Percentiles rank a stretch among this genome's conserved stretches.
These are phyloP conservation scores for Ophion costatus DNA, from an alignment of 2,888 invertebrate genomes.

Conservation along the genomic window DNA sequence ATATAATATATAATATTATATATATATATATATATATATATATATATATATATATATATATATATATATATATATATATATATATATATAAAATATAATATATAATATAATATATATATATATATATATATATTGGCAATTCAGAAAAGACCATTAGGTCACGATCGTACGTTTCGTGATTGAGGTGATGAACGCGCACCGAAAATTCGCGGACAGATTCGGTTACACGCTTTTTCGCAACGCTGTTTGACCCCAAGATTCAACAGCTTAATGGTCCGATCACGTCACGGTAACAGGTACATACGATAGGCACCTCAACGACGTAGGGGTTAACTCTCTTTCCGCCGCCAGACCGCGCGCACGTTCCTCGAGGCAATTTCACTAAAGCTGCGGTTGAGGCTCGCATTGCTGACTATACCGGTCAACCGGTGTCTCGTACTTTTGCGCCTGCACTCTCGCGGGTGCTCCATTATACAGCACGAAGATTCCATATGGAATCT, in stretches of 20 bases:
- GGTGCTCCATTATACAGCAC: no score
- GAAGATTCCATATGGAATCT: no score
- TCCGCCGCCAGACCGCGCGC: neutral
- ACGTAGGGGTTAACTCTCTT: conserved; percentile 31
- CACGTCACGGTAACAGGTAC: conserved; percentile 61
- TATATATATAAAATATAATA: no score
- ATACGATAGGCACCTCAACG: conserved; percentile 11
- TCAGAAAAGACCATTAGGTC: conserved; percentile 44
- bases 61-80: no score
- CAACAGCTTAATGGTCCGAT: conserved; percentile 73
- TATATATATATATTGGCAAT: conserved; percentile 11
- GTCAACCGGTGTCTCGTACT: neutral
- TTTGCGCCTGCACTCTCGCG: no score
- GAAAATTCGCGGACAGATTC: conserved; percentile 72
- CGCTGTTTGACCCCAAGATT: conserved; percentile 69
- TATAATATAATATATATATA: neutral
- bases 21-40: no score
- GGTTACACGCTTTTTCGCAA: conserved; percentile 69
- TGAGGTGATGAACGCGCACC: conserved; percentile 53
- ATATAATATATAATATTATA: neutral
- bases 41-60: no score
- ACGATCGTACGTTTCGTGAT: conserved; percentile 38
- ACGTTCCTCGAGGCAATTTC: conserved; percentile 17
- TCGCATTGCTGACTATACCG: neutral
- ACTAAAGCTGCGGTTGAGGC: neutral